phyloP scores from a whole-genome alignment of 2,113 vertebrate genomes.

The Casuarius casuarius region DNA sequence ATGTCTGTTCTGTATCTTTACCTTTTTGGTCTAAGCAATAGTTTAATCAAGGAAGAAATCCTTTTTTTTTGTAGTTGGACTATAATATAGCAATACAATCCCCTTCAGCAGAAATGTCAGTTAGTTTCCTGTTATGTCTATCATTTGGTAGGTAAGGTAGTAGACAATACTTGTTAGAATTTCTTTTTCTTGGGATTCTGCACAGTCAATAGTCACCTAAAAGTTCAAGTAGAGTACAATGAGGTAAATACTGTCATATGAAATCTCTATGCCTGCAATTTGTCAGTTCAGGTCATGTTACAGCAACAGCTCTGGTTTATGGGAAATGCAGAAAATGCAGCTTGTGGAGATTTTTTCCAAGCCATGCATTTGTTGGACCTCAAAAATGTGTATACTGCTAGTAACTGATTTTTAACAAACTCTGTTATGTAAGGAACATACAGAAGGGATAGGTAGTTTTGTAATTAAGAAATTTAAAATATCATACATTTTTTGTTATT shows the following conservation, averaged over 20 bases:
- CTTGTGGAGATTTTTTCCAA: neutral
- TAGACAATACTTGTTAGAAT: neutral
- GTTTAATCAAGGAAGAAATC: neutral
- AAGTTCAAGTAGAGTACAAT: neutral
- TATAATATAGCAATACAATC: neutral
- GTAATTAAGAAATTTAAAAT: neutral
- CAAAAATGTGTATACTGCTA: neutral
- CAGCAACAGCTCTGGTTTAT: neutral
- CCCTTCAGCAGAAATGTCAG: neutral
- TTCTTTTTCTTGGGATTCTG: neutral
- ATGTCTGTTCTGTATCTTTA: neutral
- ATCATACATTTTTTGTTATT: neutral
- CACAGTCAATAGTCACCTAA: neutral
- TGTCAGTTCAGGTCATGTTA: neutral
- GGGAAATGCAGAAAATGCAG: neutral
- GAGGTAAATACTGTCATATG: neutral
- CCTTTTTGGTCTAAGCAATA: neutral
- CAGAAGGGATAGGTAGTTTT: neutral
- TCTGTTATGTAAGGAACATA: neutral
- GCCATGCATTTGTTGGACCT: neutral
- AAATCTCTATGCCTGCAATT: neutral
- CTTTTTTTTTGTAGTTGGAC: neutral
- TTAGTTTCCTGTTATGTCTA: neutral
- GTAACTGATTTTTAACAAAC: neutral
- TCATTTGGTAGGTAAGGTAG: neutral